Evolutionary conservation across 2,888 invertebrate species (phyloP).

Genomic region (Oithona nana): DNA sequence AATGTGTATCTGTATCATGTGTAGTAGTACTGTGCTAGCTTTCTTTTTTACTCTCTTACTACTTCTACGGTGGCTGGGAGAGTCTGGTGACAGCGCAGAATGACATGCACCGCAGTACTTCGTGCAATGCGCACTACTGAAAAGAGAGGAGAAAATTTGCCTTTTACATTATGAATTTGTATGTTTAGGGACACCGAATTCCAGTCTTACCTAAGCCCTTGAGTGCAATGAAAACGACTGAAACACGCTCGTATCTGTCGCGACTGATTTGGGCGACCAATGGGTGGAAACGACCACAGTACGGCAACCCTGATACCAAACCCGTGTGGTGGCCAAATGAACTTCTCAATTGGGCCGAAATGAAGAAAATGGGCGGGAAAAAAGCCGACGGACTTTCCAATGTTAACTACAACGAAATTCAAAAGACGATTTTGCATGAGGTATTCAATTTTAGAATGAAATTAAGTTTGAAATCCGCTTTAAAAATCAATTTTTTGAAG

Average conservation of each 20-base stretch:
- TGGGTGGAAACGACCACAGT: not conserved
- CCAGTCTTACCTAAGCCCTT: conserved; percentile 3
- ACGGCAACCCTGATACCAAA: not conserved
- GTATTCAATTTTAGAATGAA: not conserved
- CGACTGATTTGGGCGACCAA: not conserved
- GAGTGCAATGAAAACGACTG: not conserved
- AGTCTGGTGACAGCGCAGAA: too few species aligned
- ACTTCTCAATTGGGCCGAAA: not conserved
- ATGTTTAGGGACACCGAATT: not conserved
- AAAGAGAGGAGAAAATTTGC: too few species aligned
- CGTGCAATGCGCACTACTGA: too few species aligned
- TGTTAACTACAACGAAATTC: conserved; percentile 3
- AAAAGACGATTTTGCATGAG: not conserved
- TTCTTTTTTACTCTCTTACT: too few species aligned
- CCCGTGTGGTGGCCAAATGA: conserved; percentile 2
- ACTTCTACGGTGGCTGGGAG: too few species aligned
- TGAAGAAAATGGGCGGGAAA: conserved; percentile 12
- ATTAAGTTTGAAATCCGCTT: not conserved
- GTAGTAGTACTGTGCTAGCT: too few species aligned
- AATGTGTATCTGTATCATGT: too few species aligned
- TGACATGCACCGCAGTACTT: too few species aligned
- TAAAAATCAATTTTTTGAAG: not conserved
- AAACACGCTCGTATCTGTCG: conserved; percentile 1
- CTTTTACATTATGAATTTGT: too few species aligned
- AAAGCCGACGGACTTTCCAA: not conserved